These are phyloP conservation scores for Symphodus melops DNA, from an alignment of 2,113 vertebrate genomes.

Conservation along the genomic window DNA sequence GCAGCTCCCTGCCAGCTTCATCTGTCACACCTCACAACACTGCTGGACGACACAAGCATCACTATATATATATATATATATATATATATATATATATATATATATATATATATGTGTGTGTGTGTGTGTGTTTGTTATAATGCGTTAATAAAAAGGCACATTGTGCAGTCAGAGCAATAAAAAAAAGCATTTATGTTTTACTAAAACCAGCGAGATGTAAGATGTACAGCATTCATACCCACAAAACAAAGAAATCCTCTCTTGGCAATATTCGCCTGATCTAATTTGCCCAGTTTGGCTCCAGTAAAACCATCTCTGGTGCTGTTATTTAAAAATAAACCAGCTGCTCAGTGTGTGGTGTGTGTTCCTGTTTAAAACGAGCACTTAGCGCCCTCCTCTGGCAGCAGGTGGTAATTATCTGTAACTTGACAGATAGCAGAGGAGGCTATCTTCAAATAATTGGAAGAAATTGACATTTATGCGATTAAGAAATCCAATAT, in stretches of 20 bases:
- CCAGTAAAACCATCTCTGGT: background rate
- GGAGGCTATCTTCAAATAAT: conserved; percentile 41
- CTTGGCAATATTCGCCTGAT: background rate
- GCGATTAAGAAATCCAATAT: background rate
- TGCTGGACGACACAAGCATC: conserved; percentile 22
- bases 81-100: too few relatives aligned
- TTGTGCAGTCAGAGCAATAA: too few relatives aligned
- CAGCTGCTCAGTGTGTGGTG: background rate
- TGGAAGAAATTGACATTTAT: background rate
- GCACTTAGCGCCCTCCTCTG: conserved; percentile 67
- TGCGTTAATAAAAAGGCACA: too few relatives aligned
- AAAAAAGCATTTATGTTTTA: too few relatives aligned
- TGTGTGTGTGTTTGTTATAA: too few relatives aligned
- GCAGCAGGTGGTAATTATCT: conserved; percentile 4
- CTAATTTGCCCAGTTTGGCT: background rate
- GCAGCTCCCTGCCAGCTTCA: conserved; percentile 70
- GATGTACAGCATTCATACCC: background rate
- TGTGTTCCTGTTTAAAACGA: conserved; percentile 15
- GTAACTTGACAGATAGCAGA: conserved; percentile 16
- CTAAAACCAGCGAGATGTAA: background rate
- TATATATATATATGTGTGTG: too few relatives aligned
- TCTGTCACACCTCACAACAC: conserved; percentile 43
- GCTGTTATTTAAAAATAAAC: conserved; percentile 20
- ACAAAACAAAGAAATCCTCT: background rate
- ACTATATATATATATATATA: too few relatives aligned